phyloP scores from a whole-genome alignment of 2,113 vertebrate genomes.

The Anarrhichthys ocellatus region DNA sequence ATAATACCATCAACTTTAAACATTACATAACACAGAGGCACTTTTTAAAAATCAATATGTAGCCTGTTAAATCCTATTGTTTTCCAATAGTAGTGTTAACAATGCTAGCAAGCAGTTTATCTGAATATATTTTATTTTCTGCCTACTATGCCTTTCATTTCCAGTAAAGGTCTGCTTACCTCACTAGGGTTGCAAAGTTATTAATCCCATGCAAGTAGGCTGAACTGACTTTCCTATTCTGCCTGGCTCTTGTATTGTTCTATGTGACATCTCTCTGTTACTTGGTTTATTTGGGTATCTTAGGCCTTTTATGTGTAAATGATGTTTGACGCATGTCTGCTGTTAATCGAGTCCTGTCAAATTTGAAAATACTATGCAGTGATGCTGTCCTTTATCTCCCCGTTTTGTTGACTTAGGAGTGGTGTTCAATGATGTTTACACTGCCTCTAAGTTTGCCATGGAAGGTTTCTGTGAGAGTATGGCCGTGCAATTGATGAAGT shows the following conservation, averaged over 20 bases:
- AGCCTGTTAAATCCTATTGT: background rate
- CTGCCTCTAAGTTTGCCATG: slow-evolving; percentile 95
- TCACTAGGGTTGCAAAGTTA: slow-evolving; percentile 12
- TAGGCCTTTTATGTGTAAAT: slow-evolving; percentile 11
- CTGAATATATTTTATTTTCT: background rate
- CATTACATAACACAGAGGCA: background rate
- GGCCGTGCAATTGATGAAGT: slow-evolving; percentile 92
- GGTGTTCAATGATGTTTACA: slow-evolving; percentile 93
- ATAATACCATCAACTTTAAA: background rate
- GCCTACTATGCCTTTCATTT: background rate
- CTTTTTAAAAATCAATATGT: background rate
- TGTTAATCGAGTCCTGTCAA: background rate
- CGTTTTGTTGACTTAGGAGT: slow-evolving; percentile 81
- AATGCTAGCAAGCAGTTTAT: background rate
- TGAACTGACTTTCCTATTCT: slow-evolving; percentile 5
- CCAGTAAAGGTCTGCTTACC: background rate
- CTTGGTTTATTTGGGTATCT: background rate
- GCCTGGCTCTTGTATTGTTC: slow-evolving; percentile 5
- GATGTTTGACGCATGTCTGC: background rate
- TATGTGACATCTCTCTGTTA: background rate
- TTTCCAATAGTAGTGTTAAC: background rate
- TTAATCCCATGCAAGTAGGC: background rate
- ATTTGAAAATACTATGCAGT: background rate
- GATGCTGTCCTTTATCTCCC: background rate
- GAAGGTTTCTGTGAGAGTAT: slow-evolving; percentile 96